Base-by-base conservation (phyloP, 2,888 invertebrate genomes). In the Lycocerus yunnanus region DNA sequence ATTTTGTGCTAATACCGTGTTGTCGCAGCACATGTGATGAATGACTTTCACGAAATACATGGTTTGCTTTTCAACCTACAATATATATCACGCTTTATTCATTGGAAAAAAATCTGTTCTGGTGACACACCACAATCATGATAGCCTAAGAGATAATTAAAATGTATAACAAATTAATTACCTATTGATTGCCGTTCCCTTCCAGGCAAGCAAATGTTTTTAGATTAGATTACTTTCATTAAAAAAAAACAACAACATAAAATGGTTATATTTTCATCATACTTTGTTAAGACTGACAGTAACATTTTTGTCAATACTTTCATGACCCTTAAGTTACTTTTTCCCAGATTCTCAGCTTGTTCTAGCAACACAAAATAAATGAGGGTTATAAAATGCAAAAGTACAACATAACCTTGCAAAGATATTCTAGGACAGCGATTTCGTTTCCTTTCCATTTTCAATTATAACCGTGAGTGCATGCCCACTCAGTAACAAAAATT, bases 1-100 rank as follows among this genome's bases (percentile, higher is more conserved):
- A 70, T 70, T 68, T 70, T 65, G 69, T 65, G 69, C 69, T 70
- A 70, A 70, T 70, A 63, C 61, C 61, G 11, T 70, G 69, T 15
- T 65, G 69, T 63, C 69, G 27, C 63, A 21, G 63, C 63, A 43
- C 20, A 43, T 65, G 63, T 70, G 69, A 70, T 70, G 63, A 70
- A 70, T 70, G 27, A 63, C 21, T 16, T 70, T 70, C 27, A 63
- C 24, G 5, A 18, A 65, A 20, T 70, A 59, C 20, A 68, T 58
- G 21, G 63, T 70, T 63, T 63, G 63, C 63, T 70, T 65, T 20
- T 65, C 27, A 43, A 20, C 69, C 61, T 16, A 16, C n/a, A 3
- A 15, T n/a, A 15, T 18, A 63, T 63, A 20, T 63, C 20, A 63
- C n/a, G 9, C 18, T 20, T 16, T 63, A 18, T 63, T 63, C 18